Percentiles rank a stretch among this genome's conserved stretches.
Evolutionary conservation across 1,140 invertebrate genomes (phyloP).

Genomic region (Lordiphosa stackelbergi): DNA sequence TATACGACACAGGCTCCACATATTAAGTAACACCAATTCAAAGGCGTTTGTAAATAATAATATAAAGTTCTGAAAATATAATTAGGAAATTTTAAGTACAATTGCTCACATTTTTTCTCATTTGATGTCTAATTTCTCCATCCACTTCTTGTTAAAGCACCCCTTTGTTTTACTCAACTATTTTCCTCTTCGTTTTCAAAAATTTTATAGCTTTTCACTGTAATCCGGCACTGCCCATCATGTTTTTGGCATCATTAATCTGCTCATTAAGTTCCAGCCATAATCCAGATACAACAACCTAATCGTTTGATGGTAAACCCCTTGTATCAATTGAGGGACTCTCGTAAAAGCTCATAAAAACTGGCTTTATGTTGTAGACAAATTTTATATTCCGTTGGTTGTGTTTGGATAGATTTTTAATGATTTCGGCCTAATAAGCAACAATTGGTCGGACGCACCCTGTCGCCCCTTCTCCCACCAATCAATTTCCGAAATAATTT

Average conservation of each 20-base stretch:
- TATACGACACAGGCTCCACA: too few species aligned
- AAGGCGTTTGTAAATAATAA: too few species aligned
- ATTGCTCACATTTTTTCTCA: too few species aligned
- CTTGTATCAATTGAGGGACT: constrained; percentile 18
- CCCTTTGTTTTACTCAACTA: too few species aligned
- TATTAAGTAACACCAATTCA: too few species aligned
- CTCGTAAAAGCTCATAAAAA: constrained; percentile 61
- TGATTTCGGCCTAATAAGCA: constrained; percentile 68
- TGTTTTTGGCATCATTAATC: constrained; percentile 49
- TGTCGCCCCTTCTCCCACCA: constrained; percentile 12
- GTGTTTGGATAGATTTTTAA: constrained; percentile 52
- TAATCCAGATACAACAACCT: constrained; percentile 25
- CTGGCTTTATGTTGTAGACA: constrained; percentile 51
- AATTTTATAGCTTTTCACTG: too few species aligned
- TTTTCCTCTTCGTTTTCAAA: too few species aligned
- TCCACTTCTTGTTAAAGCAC: too few species aligned
- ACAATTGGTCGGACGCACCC: constrained; percentile 55
- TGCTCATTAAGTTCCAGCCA: constrained; percentile 38
- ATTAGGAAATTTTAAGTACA: too few species aligned
- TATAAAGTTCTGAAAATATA: too few species aligned
- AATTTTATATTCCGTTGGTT: constrained; percentile 13
- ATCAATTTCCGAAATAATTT: constrained; percentile 37
- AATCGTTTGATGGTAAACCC: constrained; percentile 60
- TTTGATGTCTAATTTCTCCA: too few species aligned
- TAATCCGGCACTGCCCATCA: constrained; percentile 45